Percentiles rank a stretch among this genome's conserved stretches.
Conservation (phyloP, 35 echinoderm and acorn worm genomes). For the Lytechinus variegatus region DNA sequence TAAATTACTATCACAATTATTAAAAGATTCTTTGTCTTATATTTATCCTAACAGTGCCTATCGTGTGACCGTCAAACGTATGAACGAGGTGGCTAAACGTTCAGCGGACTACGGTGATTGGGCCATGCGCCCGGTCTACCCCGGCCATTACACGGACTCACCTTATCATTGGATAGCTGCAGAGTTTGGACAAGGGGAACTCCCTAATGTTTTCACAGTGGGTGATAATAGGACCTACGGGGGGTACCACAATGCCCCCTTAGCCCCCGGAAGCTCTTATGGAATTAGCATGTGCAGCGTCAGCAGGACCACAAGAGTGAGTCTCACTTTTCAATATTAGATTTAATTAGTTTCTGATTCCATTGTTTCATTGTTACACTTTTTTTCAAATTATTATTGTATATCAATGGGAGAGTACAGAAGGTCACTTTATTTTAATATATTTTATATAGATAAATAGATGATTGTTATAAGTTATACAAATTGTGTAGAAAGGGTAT, state of each 20-base stretch:
- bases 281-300: constrained; percentile 53
- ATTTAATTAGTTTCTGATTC: not conserved
- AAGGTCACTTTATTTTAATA: no score
- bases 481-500: no score
- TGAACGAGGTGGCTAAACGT: not conserved
- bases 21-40: not conserved
- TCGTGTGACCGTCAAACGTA: constrained; percentile 18
- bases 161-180: constrained; percentile 39
- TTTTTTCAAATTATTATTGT: not conserved
- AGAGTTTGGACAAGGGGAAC: constrained; percentile 49
- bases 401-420: not conserved
- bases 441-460: no score
- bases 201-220: constrained; percentile 24
- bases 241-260: constrained; percentile 51
- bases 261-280: not conserved
- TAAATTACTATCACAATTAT: not conserved
- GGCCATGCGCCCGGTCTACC: not conserved
- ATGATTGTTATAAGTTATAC: no score
- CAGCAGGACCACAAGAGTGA: constrained; percentile 27
- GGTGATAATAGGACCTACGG: constrained; percentile 56
- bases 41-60: constrained; percentile 29
- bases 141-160: constrained; percentile 28
- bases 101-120: constrained; percentile 28
- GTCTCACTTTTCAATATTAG: not conserved
- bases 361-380: not conserved